phyloP scores from a whole-genome alignment of 2,797 vertebrate genomes.

The Lerista edwardsae region DNA sequence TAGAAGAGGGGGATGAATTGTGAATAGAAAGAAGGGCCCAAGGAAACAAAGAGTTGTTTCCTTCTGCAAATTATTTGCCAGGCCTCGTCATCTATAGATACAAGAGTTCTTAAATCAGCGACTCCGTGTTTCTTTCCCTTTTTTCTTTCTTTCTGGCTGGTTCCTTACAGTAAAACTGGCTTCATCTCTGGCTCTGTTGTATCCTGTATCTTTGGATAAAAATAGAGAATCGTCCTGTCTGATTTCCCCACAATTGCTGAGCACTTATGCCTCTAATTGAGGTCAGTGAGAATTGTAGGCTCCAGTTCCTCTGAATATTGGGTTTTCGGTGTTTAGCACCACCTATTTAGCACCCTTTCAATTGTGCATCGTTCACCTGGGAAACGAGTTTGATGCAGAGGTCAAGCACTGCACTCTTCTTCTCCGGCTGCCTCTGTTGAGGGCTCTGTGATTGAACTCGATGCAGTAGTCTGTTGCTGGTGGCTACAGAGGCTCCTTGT shows the following conservation, averaged over 20 bases:
- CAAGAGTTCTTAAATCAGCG: neutral
- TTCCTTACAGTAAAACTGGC: neutral
- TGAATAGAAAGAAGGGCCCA: neutral
- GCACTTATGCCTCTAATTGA: constrained; percentile 24
- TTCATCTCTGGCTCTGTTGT: neutral
- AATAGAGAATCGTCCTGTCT: constrained; percentile 4
- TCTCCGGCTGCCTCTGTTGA: neutral
- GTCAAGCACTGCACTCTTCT: constrained; percentile 33
- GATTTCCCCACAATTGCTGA: constrained; percentile 10
- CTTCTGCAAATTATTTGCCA: neutral
- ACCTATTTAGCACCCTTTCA: constrained; percentile 32
- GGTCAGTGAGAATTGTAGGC: constrained; percentile 25
- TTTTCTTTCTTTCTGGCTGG: neutral
- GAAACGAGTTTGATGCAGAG: constrained; percentile 19
- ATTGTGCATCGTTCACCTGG: constrained; percentile 37
- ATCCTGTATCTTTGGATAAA: constrained; percentile 9
- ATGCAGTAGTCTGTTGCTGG: constrained; percentile 24
- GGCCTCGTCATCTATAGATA: too few species aligned
- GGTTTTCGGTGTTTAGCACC: neutral
- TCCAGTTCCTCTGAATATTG: constrained; percentile 5
- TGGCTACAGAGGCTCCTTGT: constrained; percentile 48
- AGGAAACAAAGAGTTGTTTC: neutral
- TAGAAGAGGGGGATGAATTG: too few species aligned
- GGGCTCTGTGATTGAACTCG: constrained; percentile 18
- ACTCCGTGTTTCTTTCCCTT: neutral